Conservation (phyloP, 2,888 invertebrate species). For the Allophyes oxyacanthae region DNA sequence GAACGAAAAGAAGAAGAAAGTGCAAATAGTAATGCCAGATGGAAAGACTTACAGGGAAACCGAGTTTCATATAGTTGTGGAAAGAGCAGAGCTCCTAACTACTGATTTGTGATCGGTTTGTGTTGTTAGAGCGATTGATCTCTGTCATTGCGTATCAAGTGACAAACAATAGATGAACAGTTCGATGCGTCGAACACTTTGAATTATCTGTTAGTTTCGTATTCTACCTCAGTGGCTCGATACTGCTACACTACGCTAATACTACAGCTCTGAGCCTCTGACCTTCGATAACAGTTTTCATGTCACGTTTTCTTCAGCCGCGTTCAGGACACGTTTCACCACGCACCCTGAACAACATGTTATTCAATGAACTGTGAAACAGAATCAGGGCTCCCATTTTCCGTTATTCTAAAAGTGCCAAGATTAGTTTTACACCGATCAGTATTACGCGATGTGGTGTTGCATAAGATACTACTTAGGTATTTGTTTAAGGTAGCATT, state of each 20-base stretch:
- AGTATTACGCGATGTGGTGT: conserved; percentile 74
- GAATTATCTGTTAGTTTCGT: conserved; percentile 46
- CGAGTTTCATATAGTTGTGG: conserved; percentile 95
- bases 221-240: conserved; percentile 69
- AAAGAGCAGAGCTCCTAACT: conserved; percentile 94
- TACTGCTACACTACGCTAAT: conserved; percentile 13
- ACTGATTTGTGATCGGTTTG: conserved; percentile 91
- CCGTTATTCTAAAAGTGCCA: conserved; percentile 73
- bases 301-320: background rate
- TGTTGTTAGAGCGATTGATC: conserved; percentile 52
- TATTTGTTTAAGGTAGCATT: conserved; percentile 48
- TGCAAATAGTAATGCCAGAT: conserved; percentile 94
- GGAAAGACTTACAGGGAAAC: conserved; percentile 95
- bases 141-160: conserved; percentile 49
- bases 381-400: conserved; percentile 17
- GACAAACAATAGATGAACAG: conserved; percentile 41
- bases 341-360: background rate
- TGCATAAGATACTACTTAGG: conserved; percentile 45
- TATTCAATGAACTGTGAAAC: conserved; percentile 22
- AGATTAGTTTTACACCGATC: conserved; percentile 68
- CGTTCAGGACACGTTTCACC: conserved; percentile 1
- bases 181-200: conserved; percentile 54
- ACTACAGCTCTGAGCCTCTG: conserved; percentile 1
- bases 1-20: conserved; percentile 89
- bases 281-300: conserved; percentile 5